Evolutionary conservation across 2,797 vertebrate species (phyloP), one percentile per base, ranked within the genome.

Genomic region (Clarias fuscus): DNA sequence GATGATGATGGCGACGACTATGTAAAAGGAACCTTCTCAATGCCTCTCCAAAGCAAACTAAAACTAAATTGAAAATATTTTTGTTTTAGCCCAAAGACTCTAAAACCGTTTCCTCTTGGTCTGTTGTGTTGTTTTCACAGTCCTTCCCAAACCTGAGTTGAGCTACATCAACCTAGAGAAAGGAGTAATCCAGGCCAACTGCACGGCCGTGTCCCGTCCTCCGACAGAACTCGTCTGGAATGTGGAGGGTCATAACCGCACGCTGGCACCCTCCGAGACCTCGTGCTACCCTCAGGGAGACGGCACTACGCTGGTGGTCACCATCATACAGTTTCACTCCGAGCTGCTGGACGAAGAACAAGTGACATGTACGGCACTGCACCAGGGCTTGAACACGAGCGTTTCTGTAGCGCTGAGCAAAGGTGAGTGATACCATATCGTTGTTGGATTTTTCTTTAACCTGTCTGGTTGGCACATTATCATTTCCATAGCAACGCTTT

Each of bases 151-250:
- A 83, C 94, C 95, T 6, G 92, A 94, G 90, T 89, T 94, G 76
- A 93, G n/a, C 89, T 88, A 91, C 3, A 64, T 84, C 83, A 93
- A 89, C 2, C 84, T 84, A 0, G 70, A 92, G 0, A 81, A 92
- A 0, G 95, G 93, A 2, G 85, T 94, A 86, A 92, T 93, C 0
- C 93, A 95, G 90, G 96, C 93, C 17, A 96, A 95, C 93, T 96
- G 96, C 90, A 94, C 93, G 0, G 85, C 94, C 0, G 89, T 88
- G 89, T 95, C 95, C 15, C 94, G 94, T 0, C 95, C 95, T 0
- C 91, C 93, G 0, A 92, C 95, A 0, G 85, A 92, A 40, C 90
- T 96, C 71, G 84, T 20, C 0, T 96, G 96, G 96, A 91, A 92
- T 61, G 68, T 95, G 17, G 88, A 86, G 64, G 89, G 89, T 20